Evolutionary conservation across 2,888 invertebrate species (phyloP).

Genomic region (Chymomyza procnemis): DNA sequence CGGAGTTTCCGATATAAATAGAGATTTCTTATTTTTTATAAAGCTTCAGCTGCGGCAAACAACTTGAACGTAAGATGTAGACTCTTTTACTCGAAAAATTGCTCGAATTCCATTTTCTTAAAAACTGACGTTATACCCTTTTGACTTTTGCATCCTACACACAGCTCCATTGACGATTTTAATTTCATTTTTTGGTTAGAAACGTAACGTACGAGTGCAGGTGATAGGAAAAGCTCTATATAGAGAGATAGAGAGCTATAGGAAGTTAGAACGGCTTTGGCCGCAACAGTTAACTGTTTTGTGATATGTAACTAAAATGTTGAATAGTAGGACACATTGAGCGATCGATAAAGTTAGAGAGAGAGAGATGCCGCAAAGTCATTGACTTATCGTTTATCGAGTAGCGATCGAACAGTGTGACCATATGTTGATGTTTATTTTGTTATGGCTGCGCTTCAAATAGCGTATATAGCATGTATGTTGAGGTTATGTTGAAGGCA

Average conservation of each 20-base stretch:
- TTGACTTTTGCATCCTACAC: no score
- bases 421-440: not conserved
- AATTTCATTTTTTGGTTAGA: not conserved
- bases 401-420: not conserved
- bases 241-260: not conserved
- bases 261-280: not conserved
- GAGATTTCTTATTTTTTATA: no score
- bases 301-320: slow-evolving; percentile 49
- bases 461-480: not conserved
- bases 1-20: no score
- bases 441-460: not conserved
- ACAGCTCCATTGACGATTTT: not conserved
- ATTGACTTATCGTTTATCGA: not conserved
- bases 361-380: no score
- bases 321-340: slow-evolving; percentile 38
- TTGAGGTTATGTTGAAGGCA: not conserved
- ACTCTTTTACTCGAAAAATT: no score
- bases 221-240: not conserved
- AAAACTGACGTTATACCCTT: no score
- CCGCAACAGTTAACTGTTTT: slow-evolving; percentile 28
- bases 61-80: no score
- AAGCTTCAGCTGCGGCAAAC: no score
- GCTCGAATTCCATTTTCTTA: no score
- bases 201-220: slow-evolving; percentile 1
- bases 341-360: not conserved